Evolutionary conservation across 2,888 invertebrate species (phyloP).

Genomic region (Stratiomys singularior): DNA sequence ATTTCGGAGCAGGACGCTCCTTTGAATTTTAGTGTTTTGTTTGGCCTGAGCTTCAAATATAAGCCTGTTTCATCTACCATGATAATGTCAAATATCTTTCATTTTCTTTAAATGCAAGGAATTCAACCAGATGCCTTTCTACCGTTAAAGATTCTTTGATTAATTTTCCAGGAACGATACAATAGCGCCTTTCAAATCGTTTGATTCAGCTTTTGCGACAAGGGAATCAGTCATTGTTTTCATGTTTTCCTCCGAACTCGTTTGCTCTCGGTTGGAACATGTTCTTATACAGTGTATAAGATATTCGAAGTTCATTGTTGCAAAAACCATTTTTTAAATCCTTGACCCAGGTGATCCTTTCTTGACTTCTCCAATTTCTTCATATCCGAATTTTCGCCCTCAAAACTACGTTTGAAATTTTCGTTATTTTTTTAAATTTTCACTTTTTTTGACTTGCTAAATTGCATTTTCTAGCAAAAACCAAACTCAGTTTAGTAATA

Average conservation of each 20-base stretch:
- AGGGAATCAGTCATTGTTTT: constrained; percentile 11
- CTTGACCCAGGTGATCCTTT: constrained; percentile 7
- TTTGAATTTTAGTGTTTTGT: constrained; percentile 56
- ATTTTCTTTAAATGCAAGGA: too few species aligned
- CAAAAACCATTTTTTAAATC: constrained; percentile 9
- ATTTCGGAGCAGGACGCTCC: constrained; percentile 56
- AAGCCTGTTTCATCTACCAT: constrained; percentile 55
- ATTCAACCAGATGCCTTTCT: not conserved
- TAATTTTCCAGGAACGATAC: constrained; percentile 24
- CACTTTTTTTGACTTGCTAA: constrained; percentile 6
- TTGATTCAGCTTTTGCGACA: not conserved
- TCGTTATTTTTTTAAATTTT: not conserved
- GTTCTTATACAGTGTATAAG: too few species aligned
- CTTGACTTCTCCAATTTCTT: constrained; percentile 17
- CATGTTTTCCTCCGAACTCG: constrained; percentile 11
- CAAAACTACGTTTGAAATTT: not conserved
- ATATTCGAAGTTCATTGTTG: too few species aligned
- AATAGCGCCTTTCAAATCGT: constrained; percentile 19
- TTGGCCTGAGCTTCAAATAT: constrained; percentile 55
- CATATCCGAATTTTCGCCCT: not conserved
- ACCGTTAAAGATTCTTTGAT: constrained; percentile 10
- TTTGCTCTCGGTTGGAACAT: not conserved
- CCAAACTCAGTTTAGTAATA: constrained; percentile 6
- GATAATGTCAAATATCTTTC: not conserved
- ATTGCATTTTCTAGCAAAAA: constrained; percentile 3